Conservation (phyloP, 1,140 invertebrate genomes). For the Panagrolaimus sp. region DNA sequence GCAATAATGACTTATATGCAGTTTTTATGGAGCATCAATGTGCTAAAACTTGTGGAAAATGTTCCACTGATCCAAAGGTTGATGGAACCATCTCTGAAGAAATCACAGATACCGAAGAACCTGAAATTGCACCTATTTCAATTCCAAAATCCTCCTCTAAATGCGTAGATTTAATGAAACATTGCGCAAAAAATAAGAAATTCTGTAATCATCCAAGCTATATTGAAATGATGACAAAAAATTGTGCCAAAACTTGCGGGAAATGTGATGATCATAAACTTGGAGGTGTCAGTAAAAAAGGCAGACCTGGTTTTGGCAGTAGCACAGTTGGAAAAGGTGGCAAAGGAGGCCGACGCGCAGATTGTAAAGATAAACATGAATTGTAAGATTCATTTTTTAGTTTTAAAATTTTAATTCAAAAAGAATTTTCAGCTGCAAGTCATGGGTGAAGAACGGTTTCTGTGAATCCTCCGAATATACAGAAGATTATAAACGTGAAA, state of each 20-base stretch:
- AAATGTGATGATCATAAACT: slow-evolving; percentile 24
- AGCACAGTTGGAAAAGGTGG: no score
- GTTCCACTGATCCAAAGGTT: slow-evolving; percentile 16
- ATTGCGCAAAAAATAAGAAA: slow-evolving; percentile 39
- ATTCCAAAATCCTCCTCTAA: neutral
- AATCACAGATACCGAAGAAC: slow-evolving; percentile 10
- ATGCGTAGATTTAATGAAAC: slow-evolving; percentile 43
- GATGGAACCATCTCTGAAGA: slow-evolving; percentile 15
- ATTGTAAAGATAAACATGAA: slow-evolving; percentile 20
- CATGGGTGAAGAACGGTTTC: slow-evolving; percentile 33
- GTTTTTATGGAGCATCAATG: slow-evolving; percentile 47
- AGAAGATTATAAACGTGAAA: slow-evolving; percentile 20
- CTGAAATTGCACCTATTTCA: slow-evolving; percentile 8
- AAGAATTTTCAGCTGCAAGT: no score
- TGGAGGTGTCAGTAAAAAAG: neutral
- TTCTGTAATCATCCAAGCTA: slow-evolving; percentile 43
- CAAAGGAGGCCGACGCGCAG: neutral
- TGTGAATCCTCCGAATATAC: slow-evolving; percentile 40
- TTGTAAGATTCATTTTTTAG: no score
- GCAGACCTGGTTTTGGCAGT: neutral
- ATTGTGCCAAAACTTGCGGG: slow-evolving; percentile 41
- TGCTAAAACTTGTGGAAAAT: slow-evolving; percentile 42
- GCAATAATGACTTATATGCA: slow-evolving; percentile 40
- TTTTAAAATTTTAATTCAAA: no score
- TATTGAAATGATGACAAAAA: slow-evolving; percentile 39